Conservation (phyloP, 2,113 vertebrate genomes). For the Reinhardtius hippoglossoides region DNA sequence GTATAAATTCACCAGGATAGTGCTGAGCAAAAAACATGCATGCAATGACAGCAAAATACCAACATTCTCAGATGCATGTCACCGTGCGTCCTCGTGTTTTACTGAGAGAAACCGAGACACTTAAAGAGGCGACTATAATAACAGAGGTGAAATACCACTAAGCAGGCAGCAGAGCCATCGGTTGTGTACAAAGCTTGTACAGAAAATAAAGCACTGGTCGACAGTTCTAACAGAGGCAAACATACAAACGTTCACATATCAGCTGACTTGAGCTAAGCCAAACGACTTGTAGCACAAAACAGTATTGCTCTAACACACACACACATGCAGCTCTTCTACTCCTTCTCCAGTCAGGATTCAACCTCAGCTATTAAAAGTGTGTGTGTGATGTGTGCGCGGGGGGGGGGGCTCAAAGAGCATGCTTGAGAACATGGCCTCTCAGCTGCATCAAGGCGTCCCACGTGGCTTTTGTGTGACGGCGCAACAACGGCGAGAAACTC, state of each 20-base stretch:
- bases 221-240: slow-evolving; percentile 24
- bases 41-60: slow-evolving; percentile 46
- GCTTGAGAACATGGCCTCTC: slow-evolving; percentile 74
- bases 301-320: slow-evolving; percentile 27
- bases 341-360: slow-evolving; percentile 47
- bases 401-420: slow-evolving; percentile 67
- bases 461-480: slow-evolving; percentile 71
- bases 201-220: slow-evolving; percentile 32
- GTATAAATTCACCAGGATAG: slow-evolving; percentile 13
- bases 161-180: slow-evolving; percentile 49
- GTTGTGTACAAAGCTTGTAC: slow-evolving; percentile 46
- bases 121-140: neutral
- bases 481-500: slow-evolving; percentile 83
- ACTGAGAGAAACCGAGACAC: slow-evolving; percentile 24
- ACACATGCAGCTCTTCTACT: slow-evolving; percentile 66
- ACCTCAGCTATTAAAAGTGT: slow-evolving; percentile 49
- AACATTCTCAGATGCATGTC: slow-evolving; percentile 35
- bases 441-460: slow-evolving; percentile 62
- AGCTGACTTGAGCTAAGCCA: slow-evolving; percentile 54
- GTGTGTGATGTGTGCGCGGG: neutral
- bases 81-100: slow-evolving; percentile 11
- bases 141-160: slow-evolving; percentile 25
- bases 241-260: slow-evolving; percentile 43
- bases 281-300: slow-evolving; percentile 43
- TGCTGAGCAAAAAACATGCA: slow-evolving; percentile 31